Base-by-base conservation (phyloP, 1,140 invertebrate genomes). In the Chymomyza costata region DNA sequence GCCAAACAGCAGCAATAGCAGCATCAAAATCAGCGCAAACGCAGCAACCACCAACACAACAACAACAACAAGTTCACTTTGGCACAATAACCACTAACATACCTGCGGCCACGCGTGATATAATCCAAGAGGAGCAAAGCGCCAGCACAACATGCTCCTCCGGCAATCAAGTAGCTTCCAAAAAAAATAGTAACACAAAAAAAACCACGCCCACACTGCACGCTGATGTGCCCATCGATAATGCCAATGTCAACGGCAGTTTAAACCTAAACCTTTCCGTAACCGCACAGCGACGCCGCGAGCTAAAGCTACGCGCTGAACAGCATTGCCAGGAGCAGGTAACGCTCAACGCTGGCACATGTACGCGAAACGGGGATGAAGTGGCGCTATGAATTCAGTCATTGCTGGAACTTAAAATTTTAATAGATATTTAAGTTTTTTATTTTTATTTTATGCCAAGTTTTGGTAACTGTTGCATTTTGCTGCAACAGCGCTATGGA, bases 311-410 rank as follows among this genome's bases (percentile, higher is more conserved):
- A 38, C 78, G 50, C 13, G 78, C 71, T 34, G 78, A 82, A 39
- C 67, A 57, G 30, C 63, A 82, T 43, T 69, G 47, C 50, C 57
- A 73, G 43, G 78, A 73, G 57, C 64, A 82, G 53, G 71, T 82
- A 41, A 58, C 21, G 40, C 61, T 68, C 40, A 60, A 45, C 19
- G 52, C 43, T 14, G 61, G 52, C 43, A 47, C 64, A 52, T 28
- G 67, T 57, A 69, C 61, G 7, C 65, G 70, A 6, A 82, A 82
- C 17, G 78, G 78, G 34, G 78, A 82, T 14, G 78, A 82, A 68
- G 78, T 82, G 57, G 78, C 78, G 34, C 71, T 82, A 17, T 82
- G 78, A 82, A 32, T 3, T 6, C 11, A 38, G 3, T 14, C 14
- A 38, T n/a, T n/a, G n/a, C n/a, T n/a, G n/a, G n/a, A 14, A 38